These are phyloP conservation scores for Drosophila nebulosa DNA, from an alignment of 1,140 invertebrate genomes.

Conservation along the genomic window DNA sequence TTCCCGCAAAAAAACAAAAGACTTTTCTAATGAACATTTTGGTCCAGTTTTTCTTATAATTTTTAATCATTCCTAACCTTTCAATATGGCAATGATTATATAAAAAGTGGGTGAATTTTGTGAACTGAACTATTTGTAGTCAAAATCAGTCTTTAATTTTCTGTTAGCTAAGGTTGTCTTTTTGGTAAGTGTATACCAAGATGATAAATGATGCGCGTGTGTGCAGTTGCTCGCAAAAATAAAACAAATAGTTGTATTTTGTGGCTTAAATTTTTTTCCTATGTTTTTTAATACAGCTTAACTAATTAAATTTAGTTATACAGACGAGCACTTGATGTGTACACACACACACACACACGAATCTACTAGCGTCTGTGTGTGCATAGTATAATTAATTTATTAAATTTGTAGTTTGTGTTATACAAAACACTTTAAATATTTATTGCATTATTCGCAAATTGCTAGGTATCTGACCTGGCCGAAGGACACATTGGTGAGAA, in stretches of 20 bases:
- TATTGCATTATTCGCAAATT: constrained; percentile 42
- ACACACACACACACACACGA: background rate
- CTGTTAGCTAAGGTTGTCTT: background rate
- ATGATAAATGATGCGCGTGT: constrained; percentile 75
- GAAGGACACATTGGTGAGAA: constrained; percentile 46
- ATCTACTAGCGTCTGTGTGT: constrained; percentile 15
- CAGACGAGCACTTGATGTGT: constrained; percentile 1
- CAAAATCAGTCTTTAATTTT: no score
- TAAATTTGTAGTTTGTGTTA: constrained; percentile 69
- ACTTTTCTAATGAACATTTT: no score
- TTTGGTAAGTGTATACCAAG: constrained; percentile 7
- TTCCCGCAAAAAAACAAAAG: no score
- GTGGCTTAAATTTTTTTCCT: constrained; percentile 21
- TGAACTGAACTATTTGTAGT: no score
- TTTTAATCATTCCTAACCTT: no score
- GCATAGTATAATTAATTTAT: constrained; percentile 62
- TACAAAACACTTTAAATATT: constrained; percentile 65
- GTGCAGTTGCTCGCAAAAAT: constrained; percentile 21
- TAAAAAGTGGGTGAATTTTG: no score
- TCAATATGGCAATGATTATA: no score
- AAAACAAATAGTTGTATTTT: constrained; percentile 55
- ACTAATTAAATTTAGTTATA: constrained; percentile 62
- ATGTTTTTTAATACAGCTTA: constrained; percentile 75
- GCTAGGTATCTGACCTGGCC: constrained; percentile 53
- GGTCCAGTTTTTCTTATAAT: no score